Evolutionary conservation across 1,140 invertebrate genomes (phyloP).

Genomic region (Oncopeltus fasciatus): DNA sequence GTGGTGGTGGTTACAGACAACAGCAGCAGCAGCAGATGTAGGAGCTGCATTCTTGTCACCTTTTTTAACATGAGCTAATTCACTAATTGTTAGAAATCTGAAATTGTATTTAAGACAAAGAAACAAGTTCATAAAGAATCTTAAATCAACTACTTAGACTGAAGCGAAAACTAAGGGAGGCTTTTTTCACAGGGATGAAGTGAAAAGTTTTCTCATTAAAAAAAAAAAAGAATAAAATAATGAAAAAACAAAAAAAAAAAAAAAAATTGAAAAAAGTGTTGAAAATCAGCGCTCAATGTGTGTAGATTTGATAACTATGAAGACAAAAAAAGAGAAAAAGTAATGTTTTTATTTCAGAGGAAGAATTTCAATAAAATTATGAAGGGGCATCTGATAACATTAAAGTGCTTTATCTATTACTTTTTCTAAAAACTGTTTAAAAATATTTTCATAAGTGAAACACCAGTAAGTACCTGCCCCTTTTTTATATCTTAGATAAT

Average conservation of each 20-base stretch:
- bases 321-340: not conserved
- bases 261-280: slow-evolving; percentile 1
- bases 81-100: too few species aligned
- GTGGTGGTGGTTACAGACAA: slow-evolving; percentile 12
- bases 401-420: not conserved
- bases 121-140: too few species aligned
- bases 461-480: not conserved
- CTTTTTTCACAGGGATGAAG: slow-evolving; percentile 17
- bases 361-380: not conserved
- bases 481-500: not conserved
- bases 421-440: not conserved
- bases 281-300: not conserved
- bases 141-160: not conserved
- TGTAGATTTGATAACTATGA: not conserved
- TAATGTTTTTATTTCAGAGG: not conserved
- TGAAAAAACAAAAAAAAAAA: slow-evolving; percentile 1
- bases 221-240: slow-evolving; percentile 1
- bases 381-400: too few species aligned
- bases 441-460: not conserved
- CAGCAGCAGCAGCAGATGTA: not conserved
- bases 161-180: slow-evolving; percentile 2
- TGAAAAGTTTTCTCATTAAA: too few species aligned
- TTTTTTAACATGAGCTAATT: too few species aligned
- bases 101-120: too few species aligned
- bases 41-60: too few species aligned